phyloP scores from a whole-genome alignment of 2,888 invertebrate genomes.

The Limenitis camilla region DNA sequence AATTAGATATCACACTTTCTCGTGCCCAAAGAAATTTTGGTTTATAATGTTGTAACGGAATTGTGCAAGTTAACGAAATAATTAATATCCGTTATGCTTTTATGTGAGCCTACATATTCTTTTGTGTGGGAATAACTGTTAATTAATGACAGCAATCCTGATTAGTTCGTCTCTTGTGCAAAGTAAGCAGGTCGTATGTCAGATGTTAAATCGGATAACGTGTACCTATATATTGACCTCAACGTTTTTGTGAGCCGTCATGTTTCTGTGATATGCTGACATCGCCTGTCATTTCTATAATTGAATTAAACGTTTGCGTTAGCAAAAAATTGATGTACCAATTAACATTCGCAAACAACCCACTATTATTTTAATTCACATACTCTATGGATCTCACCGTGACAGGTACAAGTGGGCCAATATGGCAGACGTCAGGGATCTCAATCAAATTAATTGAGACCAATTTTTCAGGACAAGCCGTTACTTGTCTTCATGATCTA shows the following conservation, averaged over 20 bases:
- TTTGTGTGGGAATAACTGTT: conserved; percentile 52
- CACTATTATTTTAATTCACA: conserved; percentile 17
- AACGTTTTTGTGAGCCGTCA: conserved; percentile 47
- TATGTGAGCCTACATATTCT: conserved; percentile 27
- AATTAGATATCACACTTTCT: conserved; percentile 1
- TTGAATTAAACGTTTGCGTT: conserved; percentile 48
- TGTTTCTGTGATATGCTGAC: conserved; percentile 34
- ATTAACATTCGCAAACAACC: conserved; percentile 26
- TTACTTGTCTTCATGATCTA: not conserved
- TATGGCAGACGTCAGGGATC: conserved; percentile 1
- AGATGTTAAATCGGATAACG: conserved; percentile 35
- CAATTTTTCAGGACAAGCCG: conserved; percentile 12
- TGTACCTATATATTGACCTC: conserved; percentile 31
- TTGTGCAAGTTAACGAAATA: conserved; percentile 9
- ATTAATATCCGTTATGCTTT: conserved; percentile 24
- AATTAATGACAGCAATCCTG: conserved; percentile 61
- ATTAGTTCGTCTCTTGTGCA: conserved; percentile 49
- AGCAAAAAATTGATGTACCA: conserved; percentile 28
- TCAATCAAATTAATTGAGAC: conserved; percentile 16
- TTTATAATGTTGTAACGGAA: not conserved
- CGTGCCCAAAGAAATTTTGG: not conserved
- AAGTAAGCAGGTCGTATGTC: conserved; percentile 50
- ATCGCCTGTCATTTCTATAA: conserved; percentile 52
- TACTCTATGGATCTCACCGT: conserved; percentile 15
- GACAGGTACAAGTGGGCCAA: conserved; percentile 19